These are phyloP conservation scores for Vespertilio murinus DNA, from an alignment of 2,797 vertebrate species.

Conservation along the genomic window DNA sequence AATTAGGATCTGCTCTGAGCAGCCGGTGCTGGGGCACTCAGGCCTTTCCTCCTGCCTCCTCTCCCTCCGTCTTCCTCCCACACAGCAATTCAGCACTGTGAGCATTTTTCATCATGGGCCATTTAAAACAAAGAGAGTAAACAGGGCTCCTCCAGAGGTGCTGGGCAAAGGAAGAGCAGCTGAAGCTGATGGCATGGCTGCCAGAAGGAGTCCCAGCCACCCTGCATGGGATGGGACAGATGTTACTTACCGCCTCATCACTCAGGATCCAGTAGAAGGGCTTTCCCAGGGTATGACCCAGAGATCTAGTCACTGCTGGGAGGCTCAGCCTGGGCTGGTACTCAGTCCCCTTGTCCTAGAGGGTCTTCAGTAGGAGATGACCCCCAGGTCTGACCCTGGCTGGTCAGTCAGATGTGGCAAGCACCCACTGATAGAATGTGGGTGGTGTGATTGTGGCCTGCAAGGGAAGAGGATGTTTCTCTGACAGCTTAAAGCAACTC, in stretches of 20 bases:
- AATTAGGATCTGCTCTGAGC: slow-evolving; percentile 79
- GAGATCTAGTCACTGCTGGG: slow-evolving; percentile 36
- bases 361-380: background rate
- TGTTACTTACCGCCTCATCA: slow-evolving; percentile 65
- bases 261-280: background rate
- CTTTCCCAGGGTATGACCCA: background rate
- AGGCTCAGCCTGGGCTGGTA: background rate
- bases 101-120: slow-evolving; percentile 33
- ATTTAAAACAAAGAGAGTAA: background rate
- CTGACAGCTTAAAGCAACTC: background rate
- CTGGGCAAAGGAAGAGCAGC: slow-evolving; percentile 43
- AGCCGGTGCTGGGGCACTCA: slow-evolving; percentile 64
- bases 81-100: slow-evolving; percentile 33
- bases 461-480: background rate
- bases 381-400: background rate
- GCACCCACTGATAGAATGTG: background rate
- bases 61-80: background rate
- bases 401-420: too few relatives aligned
- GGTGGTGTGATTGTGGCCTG: background rate
- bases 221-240: slow-evolving; percentile 38
- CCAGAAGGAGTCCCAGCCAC: background rate
- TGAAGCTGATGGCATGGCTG: slow-evolving; percentile 14
- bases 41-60: slow-evolving; percentile 46
- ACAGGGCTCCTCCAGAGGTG: background rate
- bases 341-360: background rate